Evolutionary conservation across 2,113 vertebrate species (phyloP).

Genomic region (Tichodroma muraria): DNA sequence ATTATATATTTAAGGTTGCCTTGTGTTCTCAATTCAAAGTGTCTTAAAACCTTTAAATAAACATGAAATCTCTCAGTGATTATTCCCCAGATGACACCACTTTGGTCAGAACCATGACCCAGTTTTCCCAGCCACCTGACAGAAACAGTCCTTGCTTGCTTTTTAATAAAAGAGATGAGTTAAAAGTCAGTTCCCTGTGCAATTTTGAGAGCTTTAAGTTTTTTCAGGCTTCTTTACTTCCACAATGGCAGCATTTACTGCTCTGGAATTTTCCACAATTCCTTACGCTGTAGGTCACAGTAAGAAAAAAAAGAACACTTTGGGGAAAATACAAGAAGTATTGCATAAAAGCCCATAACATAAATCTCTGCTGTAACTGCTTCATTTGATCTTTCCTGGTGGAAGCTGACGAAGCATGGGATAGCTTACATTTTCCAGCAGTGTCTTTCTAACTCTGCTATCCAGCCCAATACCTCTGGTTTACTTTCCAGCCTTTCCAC

Average conservation of each 20-base stretch:
- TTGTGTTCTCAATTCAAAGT: neutral
- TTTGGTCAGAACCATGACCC: neutral
- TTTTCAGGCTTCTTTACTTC: neutral
- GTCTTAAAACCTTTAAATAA: constrained; percentile 17
- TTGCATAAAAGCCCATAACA: neutral
- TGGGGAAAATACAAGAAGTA: neutral
- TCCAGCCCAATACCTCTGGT: neutral
- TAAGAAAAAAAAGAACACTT: neutral
- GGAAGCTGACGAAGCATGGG: neutral
- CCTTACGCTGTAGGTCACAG: neutral
- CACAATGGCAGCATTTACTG: neutral
- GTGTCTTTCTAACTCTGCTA: neutral
- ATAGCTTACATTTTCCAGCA: constrained; percentile 14
- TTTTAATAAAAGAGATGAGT: neutral
- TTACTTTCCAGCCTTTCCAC: constrained; percentile 20
- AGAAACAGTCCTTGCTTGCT: neutral
- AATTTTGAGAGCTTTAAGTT: neutral
- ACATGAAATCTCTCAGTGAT: neutral
- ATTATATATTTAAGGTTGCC: neutral
- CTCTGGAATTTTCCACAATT: constrained; percentile 18
- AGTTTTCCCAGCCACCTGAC: neutral
- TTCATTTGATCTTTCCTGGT: constrained; percentile 10
- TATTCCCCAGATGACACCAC: neutral
- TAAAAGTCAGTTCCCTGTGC: neutral
- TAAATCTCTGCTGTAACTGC: neutral